Evolutionary conservation across 2,113 vertebrate species (phyloP), one percentile per base, ranked within the genome.

Genomic region (Empidonax traillii): DNA sequence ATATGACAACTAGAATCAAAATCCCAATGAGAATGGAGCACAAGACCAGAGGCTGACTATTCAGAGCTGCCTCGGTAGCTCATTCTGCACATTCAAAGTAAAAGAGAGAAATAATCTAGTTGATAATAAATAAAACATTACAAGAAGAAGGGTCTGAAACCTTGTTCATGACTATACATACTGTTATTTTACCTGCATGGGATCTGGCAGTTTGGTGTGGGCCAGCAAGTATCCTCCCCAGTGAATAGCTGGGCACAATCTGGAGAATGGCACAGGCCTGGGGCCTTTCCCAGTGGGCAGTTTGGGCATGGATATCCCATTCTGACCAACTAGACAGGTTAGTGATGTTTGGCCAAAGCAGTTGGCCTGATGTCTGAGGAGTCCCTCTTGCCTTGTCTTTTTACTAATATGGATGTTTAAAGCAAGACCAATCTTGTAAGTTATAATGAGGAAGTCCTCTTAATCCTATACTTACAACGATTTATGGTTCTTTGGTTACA

Each of bases 171-270:
- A 44, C 44, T 37, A 41, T 11, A 37, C 1, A 41, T 12, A 21
- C 0, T 0, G 0, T 62, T 52, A 56, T 18, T 56, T 66, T 47
- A 17, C 17, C 47, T 30, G 25, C n/a, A 39, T 14, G 7, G 33
- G 84, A 31, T 35, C 47, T 58, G 63, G n/a, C 35, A 72, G 19
- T 11, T 84, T 27, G 11, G 43, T 18, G 27, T 53, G n/a, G 17
- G 37, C 37, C 58, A 80, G 43, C 15, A 15, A 39, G 14, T 43
- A 52, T 22, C 24, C 17, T 62, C 30, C 23, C 62, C 41, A 31
- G 23, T 18, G 68, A 83, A 61, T 2, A 91, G 61, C 51, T 75
- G 61, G 23, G 89, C 23, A 63, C 43, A 23, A 18, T 8, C 18
- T 53, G 63, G 41, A 94, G 47, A 80, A 25, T 5, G 31, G 44